These are phyloP conservation scores for Monarcha castaneiventris DNA, from an alignment of 2,113 vertebrate species.

Conservation along the genomic window DNA sequence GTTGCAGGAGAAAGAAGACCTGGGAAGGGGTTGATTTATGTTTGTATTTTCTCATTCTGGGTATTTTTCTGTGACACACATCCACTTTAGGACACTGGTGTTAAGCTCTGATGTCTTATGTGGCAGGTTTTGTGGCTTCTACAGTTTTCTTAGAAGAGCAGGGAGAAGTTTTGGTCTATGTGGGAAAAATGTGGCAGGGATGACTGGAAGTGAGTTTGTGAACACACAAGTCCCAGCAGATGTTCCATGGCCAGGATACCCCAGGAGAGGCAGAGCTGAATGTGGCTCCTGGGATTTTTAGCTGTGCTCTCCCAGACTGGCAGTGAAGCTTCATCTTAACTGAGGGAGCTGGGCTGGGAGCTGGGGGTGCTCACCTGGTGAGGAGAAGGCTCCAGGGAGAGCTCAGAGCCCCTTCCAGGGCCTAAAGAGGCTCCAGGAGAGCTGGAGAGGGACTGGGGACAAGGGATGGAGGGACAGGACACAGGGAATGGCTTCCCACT, in stretches of 20 bases:
- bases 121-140: background rate
- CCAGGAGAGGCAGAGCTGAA: background rate
- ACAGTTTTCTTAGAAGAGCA: background rate
- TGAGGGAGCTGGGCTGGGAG: background rate
- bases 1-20: background rate
- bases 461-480: background rate
- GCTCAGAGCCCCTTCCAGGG: rapidly evolving
- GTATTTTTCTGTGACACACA: background rate
- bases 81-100: background rate
- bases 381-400: background rate
- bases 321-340: background rate
- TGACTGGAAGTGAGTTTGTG: background rate
- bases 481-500: background rate
- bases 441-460: background rate
- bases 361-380: background rate
- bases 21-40: background rate
- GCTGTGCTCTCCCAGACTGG: background rate
- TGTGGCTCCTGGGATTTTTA: background rate
- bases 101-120: background rate
- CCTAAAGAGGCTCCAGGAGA: background rate
- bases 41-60: background rate
- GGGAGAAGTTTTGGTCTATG: background rate
- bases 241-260: background rate
- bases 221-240: background rate
- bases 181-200: background rate